Conservation (phyloP, 2,888 invertebrate species). For the Andrena camellia region DNA sequence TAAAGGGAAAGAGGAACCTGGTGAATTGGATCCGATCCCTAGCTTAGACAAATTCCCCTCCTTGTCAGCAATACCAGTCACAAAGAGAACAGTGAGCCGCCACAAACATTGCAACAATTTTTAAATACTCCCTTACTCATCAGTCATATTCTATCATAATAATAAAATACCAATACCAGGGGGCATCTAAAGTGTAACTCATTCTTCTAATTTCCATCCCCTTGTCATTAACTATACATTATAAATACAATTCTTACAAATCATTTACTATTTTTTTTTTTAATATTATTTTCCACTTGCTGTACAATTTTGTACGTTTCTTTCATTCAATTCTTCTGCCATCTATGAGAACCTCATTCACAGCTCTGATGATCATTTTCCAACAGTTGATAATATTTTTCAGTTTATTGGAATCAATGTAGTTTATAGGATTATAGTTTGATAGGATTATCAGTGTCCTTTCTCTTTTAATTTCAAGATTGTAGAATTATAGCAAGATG, state of each 20-base stretch:
- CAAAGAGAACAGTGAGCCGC: conserved; percentile 34
- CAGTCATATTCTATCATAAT: background rate
- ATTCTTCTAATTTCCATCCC: too few relatives aligned
- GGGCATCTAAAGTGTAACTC: background rate
- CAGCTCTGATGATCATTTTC: background rate
- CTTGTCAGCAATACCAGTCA: background rate
- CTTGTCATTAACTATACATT: too few relatives aligned
- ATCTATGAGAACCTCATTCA: conserved; percentile 9
- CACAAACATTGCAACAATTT: background rate
- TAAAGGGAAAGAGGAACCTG: conserved; percentile 36
- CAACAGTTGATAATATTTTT: conserved; percentile 7
- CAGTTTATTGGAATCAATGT: background rate
- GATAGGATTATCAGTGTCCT: too few relatives aligned
- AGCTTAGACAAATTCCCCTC: conserved; percentile 51
- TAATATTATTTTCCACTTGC: background rate
- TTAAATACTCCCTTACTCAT: background rate
- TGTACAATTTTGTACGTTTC: background rate
- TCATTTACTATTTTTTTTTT: background rate
- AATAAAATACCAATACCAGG: background rate
- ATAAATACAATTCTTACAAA: too few relatives aligned
- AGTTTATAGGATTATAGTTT: too few relatives aligned
- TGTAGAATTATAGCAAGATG: background rate
- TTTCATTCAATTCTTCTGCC: background rate
- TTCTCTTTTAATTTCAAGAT: background rate
- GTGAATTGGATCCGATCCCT: conserved; percentile 59